A percentile compares a stretch with the other conserved stretches of the same genome.
phyloP scores from a whole-genome alignment of 1,140 invertebrate genomes.

The Rhagoletis pomonella region DNA sequence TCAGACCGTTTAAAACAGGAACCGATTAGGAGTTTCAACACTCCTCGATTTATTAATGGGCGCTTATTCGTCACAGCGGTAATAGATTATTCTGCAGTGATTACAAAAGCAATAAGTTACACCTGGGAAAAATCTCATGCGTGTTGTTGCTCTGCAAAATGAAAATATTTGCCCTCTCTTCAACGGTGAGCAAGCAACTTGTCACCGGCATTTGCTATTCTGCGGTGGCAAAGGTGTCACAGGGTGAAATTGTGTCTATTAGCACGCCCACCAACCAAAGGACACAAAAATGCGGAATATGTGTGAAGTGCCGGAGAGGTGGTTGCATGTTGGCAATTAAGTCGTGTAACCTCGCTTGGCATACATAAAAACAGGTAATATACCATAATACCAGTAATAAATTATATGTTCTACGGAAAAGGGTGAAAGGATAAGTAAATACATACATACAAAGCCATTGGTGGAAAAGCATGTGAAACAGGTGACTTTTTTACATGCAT shows the following conservation, averaged over 20 bases:
- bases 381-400: conserved; percentile 48
- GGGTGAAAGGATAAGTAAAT: conserved; percentile 24
- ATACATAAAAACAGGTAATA: conserved; percentile 51
- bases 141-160: conserved; percentile 37
- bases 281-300: background rate
- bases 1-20: no score
- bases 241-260: conserved; percentile 49
- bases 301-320: background rate
- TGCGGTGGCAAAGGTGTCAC: conserved; percentile 45
- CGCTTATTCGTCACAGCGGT: background rate
- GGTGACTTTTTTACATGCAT: conserved; percentile 6
- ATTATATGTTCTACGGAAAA: conserved; percentile 1
- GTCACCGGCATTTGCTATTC: conserved; percentile 42
- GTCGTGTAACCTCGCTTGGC: conserved; percentile 51
- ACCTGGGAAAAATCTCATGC: conserved; percentile 56
- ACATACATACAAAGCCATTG: background rate
- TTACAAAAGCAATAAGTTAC: conserved; percentile 54
- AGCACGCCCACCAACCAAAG: conserved; percentile 22
- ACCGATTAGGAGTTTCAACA: no score
- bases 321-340: conserved; percentile 50
- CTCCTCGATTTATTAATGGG: no score
- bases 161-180: background rate
- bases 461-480: background rate
- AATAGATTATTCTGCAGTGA: conserved; percentile 57
- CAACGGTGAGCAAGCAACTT: conserved; percentile 13